Evolutionary conservation across 2,888 invertebrate genomes (phyloP).

Genomic region (Dryobota labecula): DNA sequence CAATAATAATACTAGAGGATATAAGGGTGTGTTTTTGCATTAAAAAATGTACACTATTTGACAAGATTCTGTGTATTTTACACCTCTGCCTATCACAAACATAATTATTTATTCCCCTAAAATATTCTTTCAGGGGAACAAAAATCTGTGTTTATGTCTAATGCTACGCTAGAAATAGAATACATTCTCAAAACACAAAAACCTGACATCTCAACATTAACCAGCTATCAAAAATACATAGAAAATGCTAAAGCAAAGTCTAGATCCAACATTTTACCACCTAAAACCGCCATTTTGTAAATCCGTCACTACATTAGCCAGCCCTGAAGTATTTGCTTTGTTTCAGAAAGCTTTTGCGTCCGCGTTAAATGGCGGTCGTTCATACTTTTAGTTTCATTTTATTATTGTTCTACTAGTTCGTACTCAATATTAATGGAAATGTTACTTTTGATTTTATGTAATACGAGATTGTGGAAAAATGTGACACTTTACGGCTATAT

Average conservation of each 20-base stretch:
- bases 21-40: neutral
- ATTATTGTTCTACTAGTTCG: constrained; percentile 36
- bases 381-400: constrained; percentile 43
- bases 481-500: no score
- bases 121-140: neutral
- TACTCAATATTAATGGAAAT: constrained; percentile 40
- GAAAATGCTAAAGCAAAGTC: neutral
- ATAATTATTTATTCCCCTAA: neutral
- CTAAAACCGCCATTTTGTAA: constrained; percentile 17
- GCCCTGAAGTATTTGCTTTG: constrained; percentile 54
- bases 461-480: neutral
- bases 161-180: neutral
- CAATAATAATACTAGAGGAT: neutral
- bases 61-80: neutral
- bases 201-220: neutral
- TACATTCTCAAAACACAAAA: neutral
- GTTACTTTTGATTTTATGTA: constrained; percentile 1
- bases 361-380: constrained; percentile 52
- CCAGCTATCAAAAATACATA: neutral
- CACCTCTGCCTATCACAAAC: neutral
- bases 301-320: constrained; percentile 32
- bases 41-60: neutral
- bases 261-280: neutral
- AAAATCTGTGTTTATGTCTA: neutral
- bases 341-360: constrained; percentile 54